Conservation (phyloP, 2,888 invertebrate species). For the Lymantria dispar region DNA sequence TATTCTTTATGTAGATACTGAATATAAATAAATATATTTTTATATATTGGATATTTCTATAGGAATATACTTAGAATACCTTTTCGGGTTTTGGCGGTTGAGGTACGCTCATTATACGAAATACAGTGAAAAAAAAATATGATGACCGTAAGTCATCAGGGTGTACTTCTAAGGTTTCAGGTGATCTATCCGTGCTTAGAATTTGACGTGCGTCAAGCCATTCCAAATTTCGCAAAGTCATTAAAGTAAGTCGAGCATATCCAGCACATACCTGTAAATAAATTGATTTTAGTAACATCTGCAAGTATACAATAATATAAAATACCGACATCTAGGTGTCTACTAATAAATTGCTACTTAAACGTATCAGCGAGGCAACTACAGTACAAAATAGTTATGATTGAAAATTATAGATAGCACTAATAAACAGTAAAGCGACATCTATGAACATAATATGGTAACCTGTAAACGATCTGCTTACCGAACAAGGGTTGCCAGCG, state of each 20-base stretch:
- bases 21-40: too few relatives aligned
- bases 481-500: conserved; percentile 83
- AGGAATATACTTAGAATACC: conserved; percentile 38
- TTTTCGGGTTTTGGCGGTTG: conserved; percentile 79
- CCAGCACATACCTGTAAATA: conserved; percentile 60
- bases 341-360: too few relatives aligned
- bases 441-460: background rate
- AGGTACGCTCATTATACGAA: conserved; percentile 77
- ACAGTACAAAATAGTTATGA: too few relatives aligned
- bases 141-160: conserved; percentile 61
- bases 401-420: too few relatives aligned
- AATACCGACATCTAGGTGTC: background rate
- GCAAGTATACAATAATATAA: background rate
- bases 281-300: conserved; percentile 46
- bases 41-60: too few relatives aligned
- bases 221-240: conserved; percentile 59
- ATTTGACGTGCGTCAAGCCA: conserved; percentile 79
- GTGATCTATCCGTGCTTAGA: conserved; percentile 49
- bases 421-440: background rate
- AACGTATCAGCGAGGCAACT: too few relatives aligned
- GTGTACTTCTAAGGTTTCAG: conserved; percentile 48
- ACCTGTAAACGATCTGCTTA: conserved; percentile 32
- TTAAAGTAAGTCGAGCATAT: conserved; percentile 69
- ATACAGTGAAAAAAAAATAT: conserved; percentile 71
- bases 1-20: too few relatives aligned